Evolutionary conservation across 2,888 invertebrate genomes (phyloP).

Genomic region (Cheilosia pagana): DNA sequence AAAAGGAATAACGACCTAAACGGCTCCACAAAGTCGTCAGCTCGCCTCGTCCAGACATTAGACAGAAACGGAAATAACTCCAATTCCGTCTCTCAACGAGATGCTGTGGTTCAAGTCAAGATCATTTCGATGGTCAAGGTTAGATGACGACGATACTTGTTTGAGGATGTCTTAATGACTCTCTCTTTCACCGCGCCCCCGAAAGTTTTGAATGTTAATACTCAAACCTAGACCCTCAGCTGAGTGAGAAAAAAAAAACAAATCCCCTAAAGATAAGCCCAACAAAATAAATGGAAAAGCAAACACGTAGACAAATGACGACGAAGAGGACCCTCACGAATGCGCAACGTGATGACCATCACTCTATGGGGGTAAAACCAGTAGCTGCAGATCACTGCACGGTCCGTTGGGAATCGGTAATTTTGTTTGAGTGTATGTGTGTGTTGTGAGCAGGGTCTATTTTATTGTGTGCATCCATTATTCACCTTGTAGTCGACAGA

Average conservation of each 20-base stretch:
- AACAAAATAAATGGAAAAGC: constrained; percentile 14
- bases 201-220: not conserved
- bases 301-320: constrained; percentile 64
- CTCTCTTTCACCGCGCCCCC: not conserved
- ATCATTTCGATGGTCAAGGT: constrained; percentile 62
- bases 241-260: constrained; percentile 16
- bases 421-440: not conserved
- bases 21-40: constrained; percentile 66
- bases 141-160: constrained; percentile 25
- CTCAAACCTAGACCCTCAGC: constrained; percentile 20
- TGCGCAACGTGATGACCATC: constrained; percentile 45
- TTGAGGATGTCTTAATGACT: constrained; percentile 14
- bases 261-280: constrained; percentile 26
- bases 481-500: constrained; percentile 43
- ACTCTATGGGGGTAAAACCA: constrained; percentile 66
- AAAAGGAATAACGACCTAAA: constrained; percentile 41
- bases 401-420: constrained; percentile 56
- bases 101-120: constrained; percentile 5
- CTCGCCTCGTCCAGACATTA: constrained; percentile 29
- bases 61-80: constrained; percentile 67
- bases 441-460: constrained; percentile 14
- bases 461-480: constrained; percentile 43
- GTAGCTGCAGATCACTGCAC: constrained; percentile 68
- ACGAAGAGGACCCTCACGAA: constrained; percentile 11
- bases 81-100: constrained; percentile 27